Evolutionary conservation across 2,797 vertebrate species (phyloP), one percentile per base, ranked within the genome.

Genomic region (Notoglanidium macrostoma): DNA sequence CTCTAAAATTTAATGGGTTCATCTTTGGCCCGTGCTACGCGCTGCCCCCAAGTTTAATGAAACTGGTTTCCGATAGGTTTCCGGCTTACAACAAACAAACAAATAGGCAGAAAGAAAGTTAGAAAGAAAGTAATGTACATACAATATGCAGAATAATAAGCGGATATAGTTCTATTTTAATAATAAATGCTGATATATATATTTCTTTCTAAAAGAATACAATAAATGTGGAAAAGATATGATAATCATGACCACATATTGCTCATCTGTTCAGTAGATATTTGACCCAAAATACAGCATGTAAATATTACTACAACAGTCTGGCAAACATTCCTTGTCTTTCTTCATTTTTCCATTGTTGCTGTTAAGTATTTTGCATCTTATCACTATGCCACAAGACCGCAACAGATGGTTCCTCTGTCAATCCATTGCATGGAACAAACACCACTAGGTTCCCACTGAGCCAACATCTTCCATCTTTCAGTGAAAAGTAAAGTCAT

Each of bases 341-440:
- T 85, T 61, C n/a, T 59, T 83, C 44, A 29, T 49, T 46, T 85
- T 65, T 2, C 46, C 32, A 17, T 6, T 55, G 21, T 73, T 7
- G 15, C 67, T 72, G 15, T 86, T 46, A 11, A 35, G 35, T 26
- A n/a, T 80, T 61, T 44, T 21, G n/a, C 63, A 77, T 26, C 26
- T 68, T 26, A 72, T 44, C 46, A 40, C 32, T n/a, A 63, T 35
- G 46, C 51, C 49, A 32, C n/a, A 55, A 78, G 17, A 61, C 72
- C 78, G 84, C 23, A 79, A 86, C 80, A 88, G 85, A 90, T 89
- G 87, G 79, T 73, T 61, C 40, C 23, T 59, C 68, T 17, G 57
- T 44, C 80, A 76, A 68, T 87, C 61, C 57, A 83, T 35, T 35
- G 35, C 35, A 3, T 35, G 35, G 35, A 35, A 2, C 35, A 35